A percentile compares a stretch with the other conserved stretches of the same genome.
These are phyloP conservation scores for Ostrea denselamellosa DNA, from an alignment of 1,140 invertebrate species.

Conservation along the genomic window DNA sequence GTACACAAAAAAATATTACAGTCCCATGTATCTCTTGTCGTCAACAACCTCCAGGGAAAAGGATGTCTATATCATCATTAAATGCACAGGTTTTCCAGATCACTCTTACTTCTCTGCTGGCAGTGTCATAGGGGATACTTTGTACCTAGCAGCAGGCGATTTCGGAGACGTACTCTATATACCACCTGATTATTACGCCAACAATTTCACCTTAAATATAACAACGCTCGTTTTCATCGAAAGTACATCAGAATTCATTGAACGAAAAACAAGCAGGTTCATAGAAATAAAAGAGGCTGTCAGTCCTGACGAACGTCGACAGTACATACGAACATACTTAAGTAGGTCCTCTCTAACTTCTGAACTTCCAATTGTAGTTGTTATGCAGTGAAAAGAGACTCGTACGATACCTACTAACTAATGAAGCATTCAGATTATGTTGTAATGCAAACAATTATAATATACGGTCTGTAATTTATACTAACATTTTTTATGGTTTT, in stretches of 20 bases:
- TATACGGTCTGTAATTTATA: too few species aligned
- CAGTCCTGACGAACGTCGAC: neutral
- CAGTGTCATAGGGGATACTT: neutral
- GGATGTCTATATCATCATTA: neutral
- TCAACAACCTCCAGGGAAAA: neutral
- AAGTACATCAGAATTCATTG: neutral
- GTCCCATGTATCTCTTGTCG: neutral
- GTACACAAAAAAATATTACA: neutral
- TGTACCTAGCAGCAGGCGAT: neutral
- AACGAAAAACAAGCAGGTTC: neutral
- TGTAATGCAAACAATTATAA: too few species aligned
- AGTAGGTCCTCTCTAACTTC: neutral
- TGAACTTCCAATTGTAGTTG: too few species aligned
- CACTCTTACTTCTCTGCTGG: neutral
- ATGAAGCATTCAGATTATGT: too few species aligned
- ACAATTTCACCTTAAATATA: constrained; percentile 3
- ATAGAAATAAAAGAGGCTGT: neutral
- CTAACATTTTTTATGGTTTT: too few species aligned
- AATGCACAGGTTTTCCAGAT: neutral
- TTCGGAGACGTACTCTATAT: neutral
- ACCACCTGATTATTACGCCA: neutral
- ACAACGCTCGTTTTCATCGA: neutral
- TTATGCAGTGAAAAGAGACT: too few species aligned
- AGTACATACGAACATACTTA: neutral
- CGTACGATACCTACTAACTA: too few species aligned